phyloP scores from a whole-genome alignment of 2,888 invertebrate species.

The Rhingia rostrata region DNA sequence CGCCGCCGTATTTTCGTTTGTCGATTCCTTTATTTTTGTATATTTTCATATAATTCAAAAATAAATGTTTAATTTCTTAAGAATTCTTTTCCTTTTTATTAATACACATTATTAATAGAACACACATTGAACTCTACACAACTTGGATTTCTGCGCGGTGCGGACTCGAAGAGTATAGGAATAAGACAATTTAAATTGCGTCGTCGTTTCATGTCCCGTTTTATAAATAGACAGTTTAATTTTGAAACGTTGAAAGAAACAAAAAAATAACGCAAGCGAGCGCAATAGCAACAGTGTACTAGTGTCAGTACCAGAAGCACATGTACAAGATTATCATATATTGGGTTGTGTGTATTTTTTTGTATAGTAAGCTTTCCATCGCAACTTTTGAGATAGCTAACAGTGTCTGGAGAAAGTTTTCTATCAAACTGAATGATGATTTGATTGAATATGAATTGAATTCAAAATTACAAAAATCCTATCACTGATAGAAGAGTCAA shows the following conservation, averaged over 20 bases:
- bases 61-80: conserved; percentile 63
- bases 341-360: conserved; percentile 1
- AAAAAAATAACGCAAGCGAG: conserved; percentile 46
- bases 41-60: conserved; percentile 66
- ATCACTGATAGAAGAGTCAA: no score
- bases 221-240: conserved; percentile 74
- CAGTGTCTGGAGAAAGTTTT: conserved; percentile 32
- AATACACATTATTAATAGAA: conserved; percentile 65
- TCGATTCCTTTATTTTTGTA: conserved; percentile 66
- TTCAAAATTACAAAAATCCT: no score
- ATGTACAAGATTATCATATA: conserved; percentile 2
- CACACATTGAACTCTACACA: conserved; percentile 68
- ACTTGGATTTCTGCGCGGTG: conserved; percentile 17
- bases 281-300: conserved; percentile 38
- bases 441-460: not conserved
- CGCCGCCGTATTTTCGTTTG: conserved; percentile 25
- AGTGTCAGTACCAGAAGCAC: conserved; percentile 18
- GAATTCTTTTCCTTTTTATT: conserved; percentile 65
- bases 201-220: conserved; percentile 71
- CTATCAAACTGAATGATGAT: not conserved
- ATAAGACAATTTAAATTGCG: conserved; percentile 74
- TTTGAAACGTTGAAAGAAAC: conserved; percentile 59
- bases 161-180: conserved; percentile 50
- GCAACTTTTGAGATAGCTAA: conserved; percentile 28
- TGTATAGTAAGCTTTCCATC: conserved; percentile 43